Base-by-base conservation (phyloP, 2,113 vertebrate genomes). In the Gymnorhina tibicen region DNA sequence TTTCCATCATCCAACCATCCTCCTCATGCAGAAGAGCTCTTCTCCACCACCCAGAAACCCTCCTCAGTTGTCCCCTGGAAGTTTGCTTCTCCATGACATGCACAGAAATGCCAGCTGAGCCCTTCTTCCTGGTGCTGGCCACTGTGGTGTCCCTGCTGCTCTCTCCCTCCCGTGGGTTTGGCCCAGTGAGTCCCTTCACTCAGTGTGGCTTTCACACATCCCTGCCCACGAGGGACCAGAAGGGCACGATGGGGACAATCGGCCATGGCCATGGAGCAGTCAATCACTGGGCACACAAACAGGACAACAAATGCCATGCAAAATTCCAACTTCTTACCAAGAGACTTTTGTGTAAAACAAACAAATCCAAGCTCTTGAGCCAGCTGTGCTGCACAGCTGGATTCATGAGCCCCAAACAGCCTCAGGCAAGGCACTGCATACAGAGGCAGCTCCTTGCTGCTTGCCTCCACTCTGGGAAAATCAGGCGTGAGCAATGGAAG, bases 231-330 rank as follows among this genome's bases (percentile, higher is more conserved):
- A 56, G 56, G 56, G 22, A 14, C 56, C 78, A 49, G 19, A 17
- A 20, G 9, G 42, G 5, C 7, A 2, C 0, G 13, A 15, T 5
- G 33, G 44, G 22, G 16, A 55, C 22, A 46, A 20, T 7, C 80
- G 59, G 26, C 69, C 49, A 2, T 0, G 23, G 41, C 74, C 70
- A 11, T 0, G 8, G 33, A 35, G 28, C 49, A 59, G 14, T 4
- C 56, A 49, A n/a, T 33, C 49, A 3, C 50, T 22, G 24, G 17
- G 2, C 23, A 28, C 46, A 32, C 27, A 22, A 19, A 32, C 3
- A 2, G 30, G 4, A 5, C 16, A 63, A 14, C 28, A 74, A 64
- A 53, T 5, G 13, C 35, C 7, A 0, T 0, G 0, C 13, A 37
- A 21, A 52, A 13, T 16, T 35, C 68, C 73, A 26, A 0, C 47